A percentile compares a stretch with the other conserved stretches of the same genome.
Conservation (phyloP, 2,797 vertebrate genomes). For the Oryzias sinensis region DNA sequence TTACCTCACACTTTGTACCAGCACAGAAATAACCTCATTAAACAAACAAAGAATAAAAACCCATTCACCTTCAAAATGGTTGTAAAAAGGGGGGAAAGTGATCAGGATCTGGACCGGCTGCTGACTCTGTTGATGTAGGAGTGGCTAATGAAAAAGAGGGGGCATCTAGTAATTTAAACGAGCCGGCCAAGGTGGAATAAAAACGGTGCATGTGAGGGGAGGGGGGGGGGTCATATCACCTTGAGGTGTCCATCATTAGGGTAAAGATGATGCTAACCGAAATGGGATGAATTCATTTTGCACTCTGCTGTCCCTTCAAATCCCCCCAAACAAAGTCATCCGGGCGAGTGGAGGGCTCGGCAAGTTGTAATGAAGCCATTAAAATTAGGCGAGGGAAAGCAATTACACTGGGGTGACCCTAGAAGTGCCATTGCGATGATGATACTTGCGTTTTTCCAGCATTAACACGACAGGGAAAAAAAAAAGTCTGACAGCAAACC, state of each 20-base stretch:
- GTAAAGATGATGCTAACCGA: slow-evolving; percentile 98
- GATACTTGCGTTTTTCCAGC: slow-evolving; percentile 85
- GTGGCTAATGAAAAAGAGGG: slow-evolving; percentile 88
- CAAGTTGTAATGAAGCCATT: slow-evolving; percentile 84
- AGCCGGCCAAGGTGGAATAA: slow-evolving; percentile 80
- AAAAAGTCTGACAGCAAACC: too few relatives aligned
- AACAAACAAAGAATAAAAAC: slow-evolving; percentile 26
- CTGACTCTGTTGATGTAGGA: slow-evolving; percentile 16
- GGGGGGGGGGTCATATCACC: slow-evolving; percentile 84
- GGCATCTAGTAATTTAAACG: slow-evolving; percentile 73
- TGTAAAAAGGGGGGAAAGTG: slow-evolving; percentile 21
- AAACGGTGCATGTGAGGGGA: slow-evolving; percentile 79
- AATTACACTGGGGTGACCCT: slow-evolving; percentile 88
- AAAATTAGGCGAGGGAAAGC: slow-evolving; percentile 83
- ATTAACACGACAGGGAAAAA: slow-evolving; percentile 43
- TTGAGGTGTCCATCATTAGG: slow-evolving; percentile 93
- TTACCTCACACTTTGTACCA: not conserved
- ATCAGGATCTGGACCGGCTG: slow-evolving; percentile 27
- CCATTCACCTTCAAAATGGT: slow-evolving; percentile 22
- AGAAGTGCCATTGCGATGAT: slow-evolving; percentile 81
- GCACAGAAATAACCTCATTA: slow-evolving; percentile 18
- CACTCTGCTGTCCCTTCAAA: slow-evolving; percentile 92
- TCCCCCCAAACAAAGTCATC: slow-evolving; percentile 93
- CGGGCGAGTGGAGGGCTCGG: slow-evolving; percentile 72
- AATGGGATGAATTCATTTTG: slow-evolving; percentile 95